Evolutionary conservation across 2,113 vertebrate genomes (phyloP), one percentile per base, ranked within the genome.

Genomic region (Rhinopomastus cyanomelas): DNA sequence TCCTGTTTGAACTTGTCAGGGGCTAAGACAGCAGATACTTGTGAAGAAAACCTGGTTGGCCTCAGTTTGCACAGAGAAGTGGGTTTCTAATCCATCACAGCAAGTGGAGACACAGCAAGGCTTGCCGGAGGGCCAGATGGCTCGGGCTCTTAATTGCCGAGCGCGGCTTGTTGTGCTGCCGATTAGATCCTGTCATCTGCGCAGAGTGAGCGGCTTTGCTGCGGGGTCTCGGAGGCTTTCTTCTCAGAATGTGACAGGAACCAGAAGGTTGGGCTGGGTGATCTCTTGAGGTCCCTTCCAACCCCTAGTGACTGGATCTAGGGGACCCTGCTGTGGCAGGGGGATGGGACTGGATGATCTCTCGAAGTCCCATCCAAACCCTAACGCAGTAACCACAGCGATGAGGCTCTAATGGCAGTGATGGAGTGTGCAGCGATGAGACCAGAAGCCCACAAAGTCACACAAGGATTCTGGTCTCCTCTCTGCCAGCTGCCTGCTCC

Each of bases 61-160:
- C 34, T 91, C 82, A 78, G 22, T 77, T 62, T 55, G 60, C 84
- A 86, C 44, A 62, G 65, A 83, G 69, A 91, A 93, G 71, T 48
- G 85, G 76, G 59, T 90, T 95, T 94, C 90, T 62, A 86, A 90
- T 90, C 85, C 67, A 80, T 95, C 7, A 10, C 48, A 89, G 39
- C 79, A 84, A 94, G 76, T 83, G 56, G 60, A 90, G 85, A 86
- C 84, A 67, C 48, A 89, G 61, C 29, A 76, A 94, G 85, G 42
- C 72, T 87, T 88, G 27, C 42, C 81, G 78, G 92, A 93, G 66
- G 72, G 75, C 72, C 95, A 96, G 93, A 95, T 96, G 95, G 93
- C 73, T 94, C 76, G 27, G 34, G 9, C 72, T 81, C 90, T 81
- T 96, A 95, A 95, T 80, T 95, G 84, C 75, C 80, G 60, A 85